Evolutionary conservation across 2,888 invertebrate species (phyloP).

Genomic region (Hemicrepidius hirtus): DNA sequence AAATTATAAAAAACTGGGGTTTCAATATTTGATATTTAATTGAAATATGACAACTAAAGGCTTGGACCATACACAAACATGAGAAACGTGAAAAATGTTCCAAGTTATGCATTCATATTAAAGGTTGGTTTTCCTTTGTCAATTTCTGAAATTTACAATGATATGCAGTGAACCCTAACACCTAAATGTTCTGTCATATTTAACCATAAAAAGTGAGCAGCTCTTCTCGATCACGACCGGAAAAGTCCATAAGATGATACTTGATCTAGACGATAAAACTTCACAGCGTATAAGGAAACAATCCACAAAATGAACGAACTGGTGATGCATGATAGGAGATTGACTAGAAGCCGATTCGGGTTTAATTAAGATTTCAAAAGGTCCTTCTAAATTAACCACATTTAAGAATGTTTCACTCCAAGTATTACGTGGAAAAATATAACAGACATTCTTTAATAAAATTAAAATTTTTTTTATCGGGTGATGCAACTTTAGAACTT

Average conservation of each 20-base stretch:
- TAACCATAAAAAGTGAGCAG: conserved; percentile 33
- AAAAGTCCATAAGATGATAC: conserved; percentile 20
- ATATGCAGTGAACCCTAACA: conserved; percentile 1
- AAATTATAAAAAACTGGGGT: not conserved
- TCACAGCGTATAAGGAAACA: conserved; percentile 38
- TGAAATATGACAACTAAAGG: not conserved
- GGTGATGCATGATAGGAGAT: conserved; percentile 32
- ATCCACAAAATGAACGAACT: conserved; percentile 34
- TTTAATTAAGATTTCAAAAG: conserved; percentile 13
- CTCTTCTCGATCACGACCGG: conserved; percentile 20
- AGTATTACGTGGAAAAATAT: too few relatives aligned
- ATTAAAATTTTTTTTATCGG: too few relatives aligned
- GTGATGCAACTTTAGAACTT: not conserved
- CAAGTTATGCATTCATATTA: conserved; percentile 1
- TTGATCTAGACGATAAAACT: conserved; percentile 39
- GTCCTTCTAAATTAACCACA: too few relatives aligned
- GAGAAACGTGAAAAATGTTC: not conserved
- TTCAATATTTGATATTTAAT: conserved; percentile 2
- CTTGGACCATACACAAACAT: not conserved
- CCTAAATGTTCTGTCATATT: conserved; percentile 38
- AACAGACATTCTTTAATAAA: too few relatives aligned
- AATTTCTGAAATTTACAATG: conserved; percentile 20
- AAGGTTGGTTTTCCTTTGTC: not conserved
- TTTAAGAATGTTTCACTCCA: too few relatives aligned
- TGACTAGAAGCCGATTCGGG: conserved; percentile 31